Conservation (phyloP, 2,888 invertebrate genomes). For the Epistrophe grossulariae region DNA sequence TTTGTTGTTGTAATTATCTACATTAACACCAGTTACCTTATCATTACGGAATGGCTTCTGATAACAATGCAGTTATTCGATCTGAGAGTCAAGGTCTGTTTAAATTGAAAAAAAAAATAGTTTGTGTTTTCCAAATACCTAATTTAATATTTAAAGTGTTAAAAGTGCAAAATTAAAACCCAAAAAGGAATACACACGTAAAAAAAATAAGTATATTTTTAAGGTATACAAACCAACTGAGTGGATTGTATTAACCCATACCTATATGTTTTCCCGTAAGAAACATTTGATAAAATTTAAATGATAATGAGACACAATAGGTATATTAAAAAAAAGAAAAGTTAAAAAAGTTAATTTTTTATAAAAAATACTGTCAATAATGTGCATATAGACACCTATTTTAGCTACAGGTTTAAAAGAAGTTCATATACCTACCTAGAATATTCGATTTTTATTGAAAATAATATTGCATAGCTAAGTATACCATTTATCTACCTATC, state of each 20-base stretch:
- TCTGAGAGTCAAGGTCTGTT: conserved; percentile 72
- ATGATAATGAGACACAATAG: background rate
- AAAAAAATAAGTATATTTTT: conserved; percentile 6
- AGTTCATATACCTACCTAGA: too few relatives aligned
- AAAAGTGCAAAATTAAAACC: background rate
- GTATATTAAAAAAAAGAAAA: background rate
- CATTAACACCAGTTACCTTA: conserved; percentile 9
- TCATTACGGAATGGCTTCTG: conserved; percentile 68
- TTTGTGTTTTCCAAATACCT: background rate
- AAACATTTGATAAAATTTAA: background rate
- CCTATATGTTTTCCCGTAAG: conserved; percentile 2
- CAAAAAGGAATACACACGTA: background rate
- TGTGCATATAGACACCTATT: too few relatives aligned
- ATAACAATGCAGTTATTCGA: conserved; percentile 69
- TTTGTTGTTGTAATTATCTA: background rate
- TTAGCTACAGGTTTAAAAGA: too few relatives aligned
- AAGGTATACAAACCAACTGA: background rate
- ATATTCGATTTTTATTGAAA: too few relatives aligned
- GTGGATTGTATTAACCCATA: background rate
- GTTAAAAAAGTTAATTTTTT: too few relatives aligned
- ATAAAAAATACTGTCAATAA: too few relatives aligned
- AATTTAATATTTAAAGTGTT: conserved; percentile 20
- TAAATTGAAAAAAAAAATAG: conserved; percentile 5
- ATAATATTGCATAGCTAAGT: too few relatives aligned
- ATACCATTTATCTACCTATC: too few relatives aligned